These are phyloP conservation scores for Ectemnius lituratus DNA, from an alignment of 2,888 invertebrate genomes.

Conservation along the genomic window DNA sequence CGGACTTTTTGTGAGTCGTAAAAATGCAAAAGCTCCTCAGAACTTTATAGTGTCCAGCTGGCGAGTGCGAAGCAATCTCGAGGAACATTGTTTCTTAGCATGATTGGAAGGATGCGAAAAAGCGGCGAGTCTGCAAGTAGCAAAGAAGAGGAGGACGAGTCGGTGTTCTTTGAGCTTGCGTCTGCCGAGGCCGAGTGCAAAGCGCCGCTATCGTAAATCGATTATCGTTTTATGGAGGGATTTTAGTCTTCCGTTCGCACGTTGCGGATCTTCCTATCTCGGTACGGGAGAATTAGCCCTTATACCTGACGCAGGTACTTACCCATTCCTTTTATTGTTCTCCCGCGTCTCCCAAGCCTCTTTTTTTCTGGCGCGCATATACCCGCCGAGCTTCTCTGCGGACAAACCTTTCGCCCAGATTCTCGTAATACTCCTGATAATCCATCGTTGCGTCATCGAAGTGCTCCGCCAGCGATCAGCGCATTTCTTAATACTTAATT, in stretches of 20 bases:
- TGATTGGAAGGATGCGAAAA: too few species aligned
- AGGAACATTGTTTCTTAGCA: too few species aligned
- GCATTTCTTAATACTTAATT: too few species aligned
- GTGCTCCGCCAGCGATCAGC: too few species aligned
- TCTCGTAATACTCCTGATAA: slow-evolving; percentile 12
- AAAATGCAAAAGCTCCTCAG: too few species aligned
- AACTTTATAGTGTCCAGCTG: too few species aligned
- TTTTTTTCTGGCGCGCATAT: background rate
- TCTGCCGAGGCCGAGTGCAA: slow-evolving; percentile 22
- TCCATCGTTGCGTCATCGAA: too few species aligned
- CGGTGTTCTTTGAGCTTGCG: slow-evolving; percentile 15
- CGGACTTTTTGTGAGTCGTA: too few species aligned
- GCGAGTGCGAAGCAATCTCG: too few species aligned
- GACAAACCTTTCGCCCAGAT: slow-evolving; percentile 7
- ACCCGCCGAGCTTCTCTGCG: slow-evolving; percentile 7
- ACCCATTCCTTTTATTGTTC: slow-evolving; percentile 27
- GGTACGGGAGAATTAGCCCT: slow-evolving; percentile 2
- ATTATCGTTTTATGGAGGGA: slow-evolving; percentile 70
- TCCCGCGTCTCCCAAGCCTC: background rate
- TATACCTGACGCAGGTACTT: slow-evolving; percentile 38
- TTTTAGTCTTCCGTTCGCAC: slow-evolving; percentile 39
- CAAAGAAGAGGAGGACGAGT: slow-evolving; percentile 3
- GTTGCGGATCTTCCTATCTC: slow-evolving; percentile 14
- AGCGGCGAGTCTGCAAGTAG: background rate
- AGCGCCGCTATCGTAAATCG: slow-evolving; percentile 69